A percentile compares a stretch with the other conserved stretches of the same genome.
Conservation (phyloP, 1,140 invertebrate species). For the Maconellicoccus hirsutus region DNA sequence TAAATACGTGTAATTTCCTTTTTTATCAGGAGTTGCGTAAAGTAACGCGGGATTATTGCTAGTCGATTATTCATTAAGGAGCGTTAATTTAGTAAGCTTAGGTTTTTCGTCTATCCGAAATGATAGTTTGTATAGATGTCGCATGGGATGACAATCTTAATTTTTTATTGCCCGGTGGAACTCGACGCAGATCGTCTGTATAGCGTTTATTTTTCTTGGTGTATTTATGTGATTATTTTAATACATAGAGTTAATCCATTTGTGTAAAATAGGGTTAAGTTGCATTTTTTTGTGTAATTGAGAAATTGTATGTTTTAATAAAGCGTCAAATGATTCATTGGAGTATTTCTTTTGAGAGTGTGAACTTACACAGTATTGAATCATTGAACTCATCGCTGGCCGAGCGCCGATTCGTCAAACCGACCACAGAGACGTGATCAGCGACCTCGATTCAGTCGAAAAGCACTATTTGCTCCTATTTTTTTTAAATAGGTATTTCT, state of each 20-base stretch:
- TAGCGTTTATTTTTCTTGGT: neutral
- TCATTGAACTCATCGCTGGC: too few relatives aligned
- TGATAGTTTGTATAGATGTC: neutral
- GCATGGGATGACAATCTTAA: neutral
- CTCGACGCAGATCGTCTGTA: neutral
- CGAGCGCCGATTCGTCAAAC: too few relatives aligned
- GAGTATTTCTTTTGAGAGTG: too few relatives aligned
- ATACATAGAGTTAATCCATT: neutral
- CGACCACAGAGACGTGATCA: too few relatives aligned
- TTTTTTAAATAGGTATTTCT: too few relatives aligned
- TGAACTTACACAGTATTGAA: too few relatives aligned
- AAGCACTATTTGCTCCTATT: too few relatives aligned
- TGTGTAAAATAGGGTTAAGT: neutral
- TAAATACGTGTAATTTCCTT: neutral
- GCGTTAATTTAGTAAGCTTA: neutral
- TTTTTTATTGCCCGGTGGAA: neutral
- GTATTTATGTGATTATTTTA: conserved; percentile 6
- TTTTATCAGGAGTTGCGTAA: neutral
- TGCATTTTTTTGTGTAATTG: conserved; percentile 8
- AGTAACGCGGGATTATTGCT: neutral
- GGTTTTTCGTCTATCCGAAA: neutral
- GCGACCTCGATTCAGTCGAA: too few relatives aligned
- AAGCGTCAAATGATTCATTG: too few relatives aligned
- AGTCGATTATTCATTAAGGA: neutral
- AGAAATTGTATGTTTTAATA: neutral